phyloP scores from a whole-genome alignment of 37 sponge, comb jelly and placozoan genomes.

The Aphrocallistes beatrix region DNA sequence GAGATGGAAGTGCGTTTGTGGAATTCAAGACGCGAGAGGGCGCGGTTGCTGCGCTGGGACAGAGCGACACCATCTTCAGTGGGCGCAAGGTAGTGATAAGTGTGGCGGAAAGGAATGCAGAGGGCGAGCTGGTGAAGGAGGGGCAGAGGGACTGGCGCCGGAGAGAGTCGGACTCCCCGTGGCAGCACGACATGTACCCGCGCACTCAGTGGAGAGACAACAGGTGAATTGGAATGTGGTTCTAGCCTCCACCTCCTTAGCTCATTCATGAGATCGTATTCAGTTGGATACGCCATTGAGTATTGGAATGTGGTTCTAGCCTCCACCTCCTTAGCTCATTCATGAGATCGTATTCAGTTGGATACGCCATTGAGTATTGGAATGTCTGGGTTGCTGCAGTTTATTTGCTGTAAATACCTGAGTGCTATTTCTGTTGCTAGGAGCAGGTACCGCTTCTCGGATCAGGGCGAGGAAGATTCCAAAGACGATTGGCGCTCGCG shows the following conservation, averaged over 20 bases:
- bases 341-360: no score
- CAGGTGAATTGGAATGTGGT: no score
- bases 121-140: not conserved
- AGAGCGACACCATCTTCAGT: not conserved
- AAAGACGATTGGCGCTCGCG: not conserved
- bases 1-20: not conserved
- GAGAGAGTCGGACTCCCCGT: not conserved
- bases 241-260: no score
- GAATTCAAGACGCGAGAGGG: not conserved
- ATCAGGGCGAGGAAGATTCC: not conserved
- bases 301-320: no score
- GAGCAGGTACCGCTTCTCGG: not conserved
- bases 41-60: not conserved
- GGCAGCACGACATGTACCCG: not conserved
- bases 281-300: no score
- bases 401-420: no score
- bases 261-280: no score
- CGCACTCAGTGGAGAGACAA: not conserved
- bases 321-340: no score
- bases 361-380: no score
- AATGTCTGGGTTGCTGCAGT: no score
- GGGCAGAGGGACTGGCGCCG: not conserved
- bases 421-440: no score
- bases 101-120: constrained; percentile 14
- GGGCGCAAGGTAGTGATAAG: constrained; percentile 2